Evolutionary conservation across 30 jellyfish, hydroid and myxozoan species (phyloP).

Genomic region (Morbakka virulenta): DNA sequence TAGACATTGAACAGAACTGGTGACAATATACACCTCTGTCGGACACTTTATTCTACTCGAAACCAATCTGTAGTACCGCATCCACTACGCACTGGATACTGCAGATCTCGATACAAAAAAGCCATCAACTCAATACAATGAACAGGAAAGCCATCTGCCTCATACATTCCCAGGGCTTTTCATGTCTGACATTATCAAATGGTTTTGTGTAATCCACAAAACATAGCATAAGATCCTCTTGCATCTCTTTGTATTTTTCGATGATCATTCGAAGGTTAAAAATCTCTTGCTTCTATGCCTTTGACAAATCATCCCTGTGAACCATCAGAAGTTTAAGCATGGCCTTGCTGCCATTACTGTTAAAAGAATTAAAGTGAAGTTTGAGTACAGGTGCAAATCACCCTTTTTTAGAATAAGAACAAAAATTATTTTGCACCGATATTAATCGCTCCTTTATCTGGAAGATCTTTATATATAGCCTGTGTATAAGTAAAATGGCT

Average conservation of each 20-base stretch:
- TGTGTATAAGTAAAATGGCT: background rate
- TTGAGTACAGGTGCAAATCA: constrained; percentile 5
- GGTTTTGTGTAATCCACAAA: no score
- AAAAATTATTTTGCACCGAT: constrained; percentile 23
- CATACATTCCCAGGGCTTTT: no score
- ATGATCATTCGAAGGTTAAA: constrained; percentile 8
- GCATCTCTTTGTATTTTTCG: constrained; percentile 15
- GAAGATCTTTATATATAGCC: constrained; percentile 17
- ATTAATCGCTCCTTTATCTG: background rate
- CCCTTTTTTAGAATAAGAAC: constrained; percentile 37
- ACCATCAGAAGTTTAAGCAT: constrained; percentile 8
- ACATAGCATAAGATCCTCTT: constrained; percentile 1
- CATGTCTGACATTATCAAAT: no score
- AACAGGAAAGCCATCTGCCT: no score
- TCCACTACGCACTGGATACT: no score
- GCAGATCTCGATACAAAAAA: no score
- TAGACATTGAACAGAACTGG: no score
- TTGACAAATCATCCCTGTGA: background rate
- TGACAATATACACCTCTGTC: no score
- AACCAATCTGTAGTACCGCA: no score
- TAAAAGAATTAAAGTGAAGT: constrained; percentile 23
- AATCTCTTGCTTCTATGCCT: constrained; percentile 19
- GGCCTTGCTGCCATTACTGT: constrained; percentile 23
- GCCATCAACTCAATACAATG: no score
- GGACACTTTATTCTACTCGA: no score